Percentiles rank a stretch among this genome's conserved stretches.
Evolutionary conservation across 2,797 vertebrate species (phyloP).

Genomic region (Myotis vivesi): DNA sequence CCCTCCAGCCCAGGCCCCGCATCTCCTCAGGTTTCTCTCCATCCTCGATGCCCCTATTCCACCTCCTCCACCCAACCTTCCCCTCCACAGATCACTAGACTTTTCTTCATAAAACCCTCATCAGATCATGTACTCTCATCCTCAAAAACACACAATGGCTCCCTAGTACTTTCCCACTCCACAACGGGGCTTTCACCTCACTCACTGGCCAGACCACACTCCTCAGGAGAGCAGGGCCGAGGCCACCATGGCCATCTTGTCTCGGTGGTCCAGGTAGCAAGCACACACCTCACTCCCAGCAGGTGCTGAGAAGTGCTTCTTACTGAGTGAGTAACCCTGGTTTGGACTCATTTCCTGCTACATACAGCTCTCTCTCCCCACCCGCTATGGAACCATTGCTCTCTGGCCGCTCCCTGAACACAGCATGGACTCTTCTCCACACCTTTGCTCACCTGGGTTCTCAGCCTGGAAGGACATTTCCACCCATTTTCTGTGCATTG

Average conservation of each 20-base stretch:
- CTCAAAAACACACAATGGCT: neutral
- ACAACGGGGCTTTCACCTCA: neutral
- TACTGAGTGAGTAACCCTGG: neutral
- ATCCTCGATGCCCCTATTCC: rapidly evolving
- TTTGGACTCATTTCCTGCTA: neutral
- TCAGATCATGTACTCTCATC: neutral
- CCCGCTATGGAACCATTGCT: neutral
- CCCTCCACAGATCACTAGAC: neutral
- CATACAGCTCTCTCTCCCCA: neutral
- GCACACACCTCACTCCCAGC: neutral
- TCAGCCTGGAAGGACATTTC: neutral
- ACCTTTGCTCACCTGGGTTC: neutral
- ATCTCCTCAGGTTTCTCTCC: neutral
- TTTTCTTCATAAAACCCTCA: neutral
- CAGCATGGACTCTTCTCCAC: too few species aligned
- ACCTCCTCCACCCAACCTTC: neutral
- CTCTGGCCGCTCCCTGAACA: rapidly evolving
- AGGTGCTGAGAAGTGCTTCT: neutral
- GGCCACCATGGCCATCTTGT: neutral
- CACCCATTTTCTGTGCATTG: neutral
- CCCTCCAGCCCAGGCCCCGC: neutral
- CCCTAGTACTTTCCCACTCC: neutral
- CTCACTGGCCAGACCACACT: neutral
- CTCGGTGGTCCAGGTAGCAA: neutral
- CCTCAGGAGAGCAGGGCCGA: neutral